These are phyloP conservation scores for Coreius guichenoti DNA, from an alignment of 2,797 vertebrate species.

Conservation along the genomic window DNA sequence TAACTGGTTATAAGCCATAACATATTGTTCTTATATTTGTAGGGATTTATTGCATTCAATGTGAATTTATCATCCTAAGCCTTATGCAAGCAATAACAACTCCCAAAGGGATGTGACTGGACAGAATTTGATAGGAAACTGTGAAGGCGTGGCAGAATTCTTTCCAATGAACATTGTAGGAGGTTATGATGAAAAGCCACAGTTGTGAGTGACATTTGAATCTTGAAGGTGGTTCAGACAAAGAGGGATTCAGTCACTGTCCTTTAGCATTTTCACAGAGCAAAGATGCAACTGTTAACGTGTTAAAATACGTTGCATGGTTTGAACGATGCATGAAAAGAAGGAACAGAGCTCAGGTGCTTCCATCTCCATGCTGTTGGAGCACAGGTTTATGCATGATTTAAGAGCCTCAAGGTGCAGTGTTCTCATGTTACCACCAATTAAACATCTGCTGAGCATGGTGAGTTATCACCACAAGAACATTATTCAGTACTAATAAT, in stretches of 20 bases:
- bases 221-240: conserved; percentile 37
- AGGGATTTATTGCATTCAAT: conserved; percentile 11
- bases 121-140: conserved; percentile 12
- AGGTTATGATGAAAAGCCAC: conserved; percentile 22
- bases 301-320: not conserved
- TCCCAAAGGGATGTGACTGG: conserved; percentile 26
- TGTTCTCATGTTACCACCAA: conserved; percentile 69
- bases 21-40: conserved; percentile 12
- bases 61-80: conserved; percentile 21
- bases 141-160: conserved; percentile 26
- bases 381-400: conserved; percentile 76
- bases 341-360: conserved; percentile 64
- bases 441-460: conserved; percentile 47
- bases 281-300: not conserved
- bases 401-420: conserved; percentile 68
- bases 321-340: conserved; percentile 45
- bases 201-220: conserved; percentile 34
- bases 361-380: conserved; percentile 63
- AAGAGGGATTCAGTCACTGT: conserved; percentile 21
- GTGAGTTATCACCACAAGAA: conserved; percentile 36
- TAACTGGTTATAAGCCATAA: conserved; percentile 16
- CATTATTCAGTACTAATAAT: conserved; percentile 23
- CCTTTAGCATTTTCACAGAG: not conserved
- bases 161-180: conserved; percentile 28
- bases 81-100: conserved; percentile 11